Conservation (phyloP, 1,140 invertebrate genomes). For the Ylistrum balloti region DNA sequence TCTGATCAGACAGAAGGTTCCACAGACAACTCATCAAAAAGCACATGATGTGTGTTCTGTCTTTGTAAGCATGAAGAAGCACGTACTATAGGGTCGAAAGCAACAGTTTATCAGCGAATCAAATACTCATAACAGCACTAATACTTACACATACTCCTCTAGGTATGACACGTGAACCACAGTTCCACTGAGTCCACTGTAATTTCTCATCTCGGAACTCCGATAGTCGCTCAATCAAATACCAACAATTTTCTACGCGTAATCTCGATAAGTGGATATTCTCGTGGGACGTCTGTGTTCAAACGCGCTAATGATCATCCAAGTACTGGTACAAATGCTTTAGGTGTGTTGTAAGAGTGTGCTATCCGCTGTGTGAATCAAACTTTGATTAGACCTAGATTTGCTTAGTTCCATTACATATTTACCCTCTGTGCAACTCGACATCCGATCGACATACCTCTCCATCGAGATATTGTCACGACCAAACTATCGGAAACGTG, state of each 20-base stretch:
- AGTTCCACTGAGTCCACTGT: not conserved
- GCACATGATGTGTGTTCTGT: not conserved
- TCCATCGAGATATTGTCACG: not conserved
- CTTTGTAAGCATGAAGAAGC: not conserved
- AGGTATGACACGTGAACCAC: not conserved
- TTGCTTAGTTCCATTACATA: not conserved
- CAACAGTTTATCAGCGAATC: not conserved
- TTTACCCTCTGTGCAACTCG: not conserved
- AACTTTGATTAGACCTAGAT: conserved; percentile 12
- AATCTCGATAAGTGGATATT: conserved; percentile 19
- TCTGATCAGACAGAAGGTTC: not conserved
- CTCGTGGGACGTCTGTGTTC: conserved; percentile 21
- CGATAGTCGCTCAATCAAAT: conserved; percentile 18
- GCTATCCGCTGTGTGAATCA: not conserved
- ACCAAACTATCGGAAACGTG: not conserved
- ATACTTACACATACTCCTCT: not conserved
- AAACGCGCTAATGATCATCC: conserved; percentile 10
- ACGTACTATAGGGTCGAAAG: not conserved
- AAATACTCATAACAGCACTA: not conserved
- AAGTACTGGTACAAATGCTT: not conserved
- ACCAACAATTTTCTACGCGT: conserved; percentile 15
- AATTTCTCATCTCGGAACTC: conserved; percentile 6
- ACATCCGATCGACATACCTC: not conserved
- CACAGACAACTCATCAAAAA: not conserved
- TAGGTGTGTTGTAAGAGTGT: conserved; percentile 13